Conservation (phyloP, 2,113 vertebrate genomes). For the Poeciliopsis retropinna region DNA sequence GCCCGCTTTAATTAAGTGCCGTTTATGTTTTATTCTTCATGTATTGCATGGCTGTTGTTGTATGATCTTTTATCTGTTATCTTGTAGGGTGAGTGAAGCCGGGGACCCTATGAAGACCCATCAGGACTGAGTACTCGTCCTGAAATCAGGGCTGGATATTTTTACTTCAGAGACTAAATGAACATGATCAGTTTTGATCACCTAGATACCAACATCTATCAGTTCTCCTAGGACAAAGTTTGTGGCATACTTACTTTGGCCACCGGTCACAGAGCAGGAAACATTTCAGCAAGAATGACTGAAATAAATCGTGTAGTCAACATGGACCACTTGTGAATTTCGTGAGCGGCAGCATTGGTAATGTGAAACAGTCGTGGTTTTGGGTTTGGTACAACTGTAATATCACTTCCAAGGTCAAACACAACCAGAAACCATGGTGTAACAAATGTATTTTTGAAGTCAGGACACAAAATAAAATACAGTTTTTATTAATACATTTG, state of each 20-base stretch:
- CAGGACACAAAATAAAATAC: not conserved
- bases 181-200: not conserved
- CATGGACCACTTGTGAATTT: not conserved
- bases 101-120: slow-evolving; percentile 74
- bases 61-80: not conserved
- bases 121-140: slow-evolving; percentile 64
- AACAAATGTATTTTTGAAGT: not conserved
- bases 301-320: not conserved
- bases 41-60: not conserved
- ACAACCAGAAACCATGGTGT: not conserved
- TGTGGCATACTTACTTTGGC: slow-evolving; percentile 1
- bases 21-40: no score
- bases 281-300: not conserved
- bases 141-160: slow-evolving; percentile 18
- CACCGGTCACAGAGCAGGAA: not conserved
- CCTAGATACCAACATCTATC: slow-evolving; percentile 10
- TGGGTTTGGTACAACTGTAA: not conserved
- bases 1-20: not conserved
- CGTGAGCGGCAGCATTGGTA: not conserved
- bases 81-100: slow-evolving; percentile 71
- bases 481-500: no score
- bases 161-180: slow-evolving; percentile 5
- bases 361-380: not conserved
- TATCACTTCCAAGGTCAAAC: not conserved
- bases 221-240: not conserved